Evolutionary conservation across 2,888 invertebrate species (phyloP), one percentile per base, ranked within the genome.

Genomic region (Dexiosoma caninum): DNA sequence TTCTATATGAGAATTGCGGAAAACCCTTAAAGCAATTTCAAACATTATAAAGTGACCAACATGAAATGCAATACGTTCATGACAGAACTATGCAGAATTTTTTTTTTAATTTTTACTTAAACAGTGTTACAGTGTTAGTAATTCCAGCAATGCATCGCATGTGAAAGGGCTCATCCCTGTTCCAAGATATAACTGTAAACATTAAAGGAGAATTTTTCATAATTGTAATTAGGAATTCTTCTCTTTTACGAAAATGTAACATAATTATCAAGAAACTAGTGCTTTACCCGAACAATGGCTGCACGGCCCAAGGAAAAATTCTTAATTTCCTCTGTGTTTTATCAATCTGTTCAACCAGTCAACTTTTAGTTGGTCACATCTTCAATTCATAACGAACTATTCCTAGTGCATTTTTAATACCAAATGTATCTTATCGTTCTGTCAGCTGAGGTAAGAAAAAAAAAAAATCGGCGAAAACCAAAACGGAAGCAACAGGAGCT

Each of bases 351-450:
- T n/a, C n/a, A n/a, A n/a, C n/a, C n/a, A n/a, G n/a, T n/a, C 2
- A 42, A 44, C 16, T n/a, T n/a, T n/a, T 19, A 60, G 75, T 46
- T 69, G 76, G 76, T 76, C 53, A 32, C 60, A 76, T 69, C 49
- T 14, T 8, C 0, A 9, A 49, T 37, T 19, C 30, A 46, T 9
- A 19, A 53, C 19, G 12, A 69, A 19, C n/a, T 44, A 69, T 32
- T 59, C 67, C 51, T 21, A 76, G 70, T 53, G 60, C 60, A 62
- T 64, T 71, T 49, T 44, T n/a, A 72, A 69, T 67, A 37, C 57
- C 35, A 69, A 57, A 69, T 42, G 67, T 81, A 77, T 81, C 77
- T 81, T 77, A 77, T 81, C 80, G 72, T 77, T 69, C 55, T 81
- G 77, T 69, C 81, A 77, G 62, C 69, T 69, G 44, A 57, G 72